Conservation (phyloP, 2,888 invertebrate species). For the Stenotaenia linearis region DNA sequence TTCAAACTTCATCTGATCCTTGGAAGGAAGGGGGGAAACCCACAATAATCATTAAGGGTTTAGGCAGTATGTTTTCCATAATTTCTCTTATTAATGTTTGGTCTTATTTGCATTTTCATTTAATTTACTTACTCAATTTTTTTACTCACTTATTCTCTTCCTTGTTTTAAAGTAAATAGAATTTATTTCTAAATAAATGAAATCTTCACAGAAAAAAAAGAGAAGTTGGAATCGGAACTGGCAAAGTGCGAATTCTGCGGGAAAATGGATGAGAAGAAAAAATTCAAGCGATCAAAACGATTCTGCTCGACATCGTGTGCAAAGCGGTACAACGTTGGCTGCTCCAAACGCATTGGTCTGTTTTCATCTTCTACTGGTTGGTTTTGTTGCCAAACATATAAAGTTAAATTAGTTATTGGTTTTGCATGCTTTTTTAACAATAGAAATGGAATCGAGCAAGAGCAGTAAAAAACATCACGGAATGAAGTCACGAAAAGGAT, state of each 20-base stretch:
- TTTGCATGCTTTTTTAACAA: neutral
- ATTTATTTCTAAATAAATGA: neutral
- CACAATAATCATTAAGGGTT: conserved; percentile 32
- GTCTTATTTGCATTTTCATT: no score
- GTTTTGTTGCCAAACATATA: neutral
- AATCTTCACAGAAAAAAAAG: neutral
- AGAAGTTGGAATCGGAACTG: conserved; percentile 28
- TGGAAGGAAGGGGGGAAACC: conserved; percentile 33
- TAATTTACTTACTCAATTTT: neutral
- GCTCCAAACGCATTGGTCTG: conserved; percentile 45
- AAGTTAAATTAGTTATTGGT: neutral
- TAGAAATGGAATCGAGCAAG: neutral
- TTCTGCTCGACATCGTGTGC: conserved; percentile 71
- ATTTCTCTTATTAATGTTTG: no score
- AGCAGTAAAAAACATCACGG: conserved; percentile 33
- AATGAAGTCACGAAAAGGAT: conserved; percentile 38
- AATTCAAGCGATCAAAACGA: conserved; percentile 67
- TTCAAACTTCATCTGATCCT: neutral
- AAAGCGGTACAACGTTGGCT: conserved; percentile 53
- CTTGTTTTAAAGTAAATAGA: neutral
- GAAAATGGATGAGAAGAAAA: conserved; percentile 57
- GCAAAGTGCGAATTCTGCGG: conserved; percentile 69
- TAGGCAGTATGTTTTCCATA: conserved; percentile 27
- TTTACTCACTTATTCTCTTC: neutral
- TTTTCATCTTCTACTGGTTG: conserved; percentile 40